Evolutionary conservation across 2,113 vertebrate genomes (phyloP).

Genomic region (Stictonetta naevosa): DNA sequence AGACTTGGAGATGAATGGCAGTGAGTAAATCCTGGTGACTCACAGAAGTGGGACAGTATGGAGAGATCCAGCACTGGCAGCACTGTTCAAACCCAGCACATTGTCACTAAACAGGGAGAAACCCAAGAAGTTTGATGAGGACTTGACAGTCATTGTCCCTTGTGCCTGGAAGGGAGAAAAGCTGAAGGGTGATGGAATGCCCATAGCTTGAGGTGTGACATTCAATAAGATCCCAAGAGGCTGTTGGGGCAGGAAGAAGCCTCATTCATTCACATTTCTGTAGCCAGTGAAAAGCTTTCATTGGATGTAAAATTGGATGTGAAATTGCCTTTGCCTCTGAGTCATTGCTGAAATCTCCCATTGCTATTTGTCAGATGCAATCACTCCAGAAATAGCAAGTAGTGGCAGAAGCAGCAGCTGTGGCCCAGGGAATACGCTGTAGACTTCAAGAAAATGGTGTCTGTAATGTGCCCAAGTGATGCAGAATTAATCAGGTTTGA

Average conservation of each 20-base stretch:
- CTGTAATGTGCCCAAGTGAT: constrained; percentile 54
- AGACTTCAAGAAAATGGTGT: constrained; percentile 51
- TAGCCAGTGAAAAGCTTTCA: constrained; percentile 26
- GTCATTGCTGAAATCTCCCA: constrained; percentile 51
- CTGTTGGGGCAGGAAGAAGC: neutral
- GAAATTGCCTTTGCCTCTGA: constrained; percentile 60
- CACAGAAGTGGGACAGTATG: neutral
- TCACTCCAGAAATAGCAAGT: constrained; percentile 48
- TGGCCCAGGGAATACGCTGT: constrained; percentile 50
- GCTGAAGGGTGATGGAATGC: neutral
- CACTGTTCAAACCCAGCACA: neutral
- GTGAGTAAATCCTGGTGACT: neutral
- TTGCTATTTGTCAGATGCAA: constrained; percentile 53
- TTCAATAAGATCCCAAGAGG: neutral
- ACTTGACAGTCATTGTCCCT: neutral
- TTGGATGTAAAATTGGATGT: constrained; percentile 44
- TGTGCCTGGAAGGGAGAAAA: neutral
- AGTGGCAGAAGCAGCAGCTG: constrained; percentile 57
- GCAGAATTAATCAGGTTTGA: constrained; percentile 70
- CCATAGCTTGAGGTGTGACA: neutral
- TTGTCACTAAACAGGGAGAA: neutral
- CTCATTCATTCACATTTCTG: constrained; percentile 6
- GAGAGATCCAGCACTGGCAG: neutral
- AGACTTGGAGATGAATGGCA: neutral
- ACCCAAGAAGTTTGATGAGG: neutral